Evolutionary conservation across 30 jellyfish, hydroid and myxozoan species (phyloP).

Genomic region (Phacellophora camtschatica): DNA sequence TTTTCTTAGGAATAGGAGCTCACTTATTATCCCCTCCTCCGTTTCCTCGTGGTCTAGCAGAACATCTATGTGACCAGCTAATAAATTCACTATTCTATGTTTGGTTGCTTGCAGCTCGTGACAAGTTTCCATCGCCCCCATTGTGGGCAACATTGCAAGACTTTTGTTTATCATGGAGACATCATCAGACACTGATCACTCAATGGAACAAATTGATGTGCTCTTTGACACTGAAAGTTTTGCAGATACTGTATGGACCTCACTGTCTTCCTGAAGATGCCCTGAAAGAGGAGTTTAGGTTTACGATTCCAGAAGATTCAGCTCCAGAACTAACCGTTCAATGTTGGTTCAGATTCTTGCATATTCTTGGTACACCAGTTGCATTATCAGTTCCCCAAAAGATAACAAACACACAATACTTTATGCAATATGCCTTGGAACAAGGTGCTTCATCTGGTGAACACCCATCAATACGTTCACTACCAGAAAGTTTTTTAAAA

Average conservation of each 20-base stretch:
- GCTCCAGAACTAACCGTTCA: conserved; percentile 88
- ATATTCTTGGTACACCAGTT: conserved; percentile 88
- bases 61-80: conserved; percentile 88
- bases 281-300: conserved; percentile 54
- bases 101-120: conserved; percentile 84
- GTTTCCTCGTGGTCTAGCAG: conserved; percentile 85
- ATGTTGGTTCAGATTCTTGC: conserved; percentile 95
- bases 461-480: conserved; percentile 74
- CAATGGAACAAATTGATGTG: conserved; percentile 91
- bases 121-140: conserved; percentile 91
- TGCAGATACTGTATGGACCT: conserved; percentile 72
- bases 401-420: conserved; percentile 64
- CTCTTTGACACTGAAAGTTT: conserved; percentile 69
- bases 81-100: conserved; percentile 67
- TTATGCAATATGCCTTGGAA: conserved; percentile 65
- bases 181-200: conserved; percentile 71
- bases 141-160: conserved; percentile 93
- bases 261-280: conserved; percentile 72
- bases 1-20: conserved; percentile 83
- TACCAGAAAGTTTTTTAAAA: conserved; percentile 82
- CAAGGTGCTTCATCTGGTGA: conserved; percentile 65
- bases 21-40: conserved; percentile 96
- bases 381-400: conserved; percentile 63
- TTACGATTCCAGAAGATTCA: conserved; percentile 56
- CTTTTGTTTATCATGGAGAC: conserved; percentile 87